Evolutionary conservation across 2,888 invertebrate genomes (phyloP).

Genomic region (Himalopsyche japonica): DNA sequence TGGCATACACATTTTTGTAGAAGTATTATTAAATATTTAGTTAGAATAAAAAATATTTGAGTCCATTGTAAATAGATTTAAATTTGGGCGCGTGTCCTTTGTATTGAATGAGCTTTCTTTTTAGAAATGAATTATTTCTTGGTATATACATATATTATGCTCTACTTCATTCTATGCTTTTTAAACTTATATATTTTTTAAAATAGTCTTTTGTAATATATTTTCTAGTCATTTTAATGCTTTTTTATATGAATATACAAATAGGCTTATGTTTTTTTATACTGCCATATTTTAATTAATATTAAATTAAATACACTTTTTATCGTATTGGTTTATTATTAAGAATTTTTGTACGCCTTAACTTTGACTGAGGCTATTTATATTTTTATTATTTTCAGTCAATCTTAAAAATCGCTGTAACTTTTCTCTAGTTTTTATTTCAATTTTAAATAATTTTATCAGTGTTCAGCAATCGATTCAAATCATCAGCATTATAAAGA

Average conservation of each 20-base stretch:
- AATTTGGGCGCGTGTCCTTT: background rate
- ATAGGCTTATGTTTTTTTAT: background rate
- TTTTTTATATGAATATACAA: background rate
- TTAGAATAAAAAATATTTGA: background rate
- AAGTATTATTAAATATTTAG: background rate
- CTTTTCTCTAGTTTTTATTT: no score
- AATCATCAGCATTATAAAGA: no score
- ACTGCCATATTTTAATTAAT: background rate
- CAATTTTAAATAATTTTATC: no score
- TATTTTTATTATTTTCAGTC: background rate
- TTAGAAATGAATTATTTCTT: background rate
- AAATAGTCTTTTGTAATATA: conserved; percentile 20
- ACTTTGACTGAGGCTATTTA: background rate
- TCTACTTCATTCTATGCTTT: background rate
- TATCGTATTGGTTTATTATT: background rate
- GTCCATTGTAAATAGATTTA: background rate
- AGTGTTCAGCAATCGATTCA: no score
- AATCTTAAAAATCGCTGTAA: no score
- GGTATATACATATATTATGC: background rate
- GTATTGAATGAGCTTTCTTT: background rate
- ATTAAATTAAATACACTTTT: background rate
- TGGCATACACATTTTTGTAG: background rate
- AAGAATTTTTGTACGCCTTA: background rate
- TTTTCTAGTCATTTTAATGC: conserved; percentile 23
- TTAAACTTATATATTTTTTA: background rate